Conservation (phyloP, 2,888 invertebrate species). For the Acrocera orbiculus region DNA sequence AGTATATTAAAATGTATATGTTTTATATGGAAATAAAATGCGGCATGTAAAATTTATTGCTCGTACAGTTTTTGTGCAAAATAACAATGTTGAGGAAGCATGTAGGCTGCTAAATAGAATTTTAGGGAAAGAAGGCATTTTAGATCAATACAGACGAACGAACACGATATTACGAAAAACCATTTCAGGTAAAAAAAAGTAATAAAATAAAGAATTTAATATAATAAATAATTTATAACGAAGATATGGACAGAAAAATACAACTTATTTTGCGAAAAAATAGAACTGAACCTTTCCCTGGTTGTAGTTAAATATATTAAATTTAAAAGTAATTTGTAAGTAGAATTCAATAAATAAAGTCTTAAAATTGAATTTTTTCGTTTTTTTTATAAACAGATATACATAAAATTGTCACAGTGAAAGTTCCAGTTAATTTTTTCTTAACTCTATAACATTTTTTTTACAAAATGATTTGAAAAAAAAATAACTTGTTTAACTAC, state of each 20-base stretch:
- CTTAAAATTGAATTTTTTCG: too few relatives aligned
- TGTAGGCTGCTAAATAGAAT: conserved; percentile 71
- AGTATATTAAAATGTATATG: too few relatives aligned
- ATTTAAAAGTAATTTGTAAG: too few relatives aligned
- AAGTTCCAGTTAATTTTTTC: too few relatives aligned
- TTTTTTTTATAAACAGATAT: too few relatives aligned
- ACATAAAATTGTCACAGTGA: too few relatives aligned
- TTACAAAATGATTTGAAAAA: too few relatives aligned
- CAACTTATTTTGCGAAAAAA: conserved; percentile 75
- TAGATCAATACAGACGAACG: conserved; percentile 68
- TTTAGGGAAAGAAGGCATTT: conserved; percentile 65
- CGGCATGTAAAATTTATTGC: conserved; percentile 60
- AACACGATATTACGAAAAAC: conserved; percentile 77
- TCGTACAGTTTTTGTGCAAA: conserved; percentile 77
- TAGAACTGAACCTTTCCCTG: conserved; percentile 67
- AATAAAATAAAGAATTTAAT: neutral
- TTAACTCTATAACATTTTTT: too few relatives aligned
- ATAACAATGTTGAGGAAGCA: conserved; percentile 81
- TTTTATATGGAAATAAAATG: conserved; percentile 26
- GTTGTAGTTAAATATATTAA: conserved; percentile 40
- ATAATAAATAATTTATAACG: conserved; percentile 68
- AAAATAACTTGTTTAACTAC: too few relatives aligned
- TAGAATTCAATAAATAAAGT: too few relatives aligned
- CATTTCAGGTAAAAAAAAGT: conserved; percentile 45
- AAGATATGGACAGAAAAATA: conserved; percentile 89